Evolutionary conservation across 2,888 invertebrate genomes (phyloP), one percentile per base, ranked within the genome.

Genomic region (Euplagia quadripunctaria): DNA sequence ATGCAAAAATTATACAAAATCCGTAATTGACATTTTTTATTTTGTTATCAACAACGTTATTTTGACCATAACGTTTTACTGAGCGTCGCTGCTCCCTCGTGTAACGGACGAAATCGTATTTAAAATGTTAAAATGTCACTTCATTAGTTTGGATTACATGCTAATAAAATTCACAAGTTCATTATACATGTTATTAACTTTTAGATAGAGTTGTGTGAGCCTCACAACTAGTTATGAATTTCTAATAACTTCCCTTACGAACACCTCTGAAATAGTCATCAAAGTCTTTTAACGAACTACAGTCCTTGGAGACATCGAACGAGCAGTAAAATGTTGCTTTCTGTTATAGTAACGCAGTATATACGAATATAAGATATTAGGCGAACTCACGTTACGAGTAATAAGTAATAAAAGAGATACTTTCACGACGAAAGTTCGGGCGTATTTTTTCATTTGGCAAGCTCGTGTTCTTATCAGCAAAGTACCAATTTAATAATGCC

Each of bases 271-370:
- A 82, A 80, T 74, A 79, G 79, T 79, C 75, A 83, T 86, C 77
- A 84, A 78, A 74, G 61, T 75, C 63, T 73, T 76, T 79, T 79
- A 82, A 76, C 79, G 77, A 76, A 76, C 55, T 74, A 69, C 69
- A 79, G 86, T 80, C 88, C 87, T 89, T 87, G 87, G 79, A 79
- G 77, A 83, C 87, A 89, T 90, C 81, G 89, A 89, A 84, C 83
- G 79, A 71, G 55, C 82, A 75, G 71, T 83, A 81, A 82, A 82
- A 84, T 78, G 74, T 80, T 74, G 70, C 79, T 77, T 73, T 82
- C 75, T 71, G 74, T 74, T 78, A 77, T 78, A 70, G 72, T 75
- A 77, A 84, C 67, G 67, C n/a, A 76, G 74, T 71, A 72, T 65
- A 77, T 76, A 77, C 75, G 70, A 71, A 81, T 70, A 74, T 55